Evolutionary conservation across 2,797 vertebrate genomes (phyloP), one percentile per base, ranked within the genome.

Genomic region (Sardinella longiceps): DNA sequence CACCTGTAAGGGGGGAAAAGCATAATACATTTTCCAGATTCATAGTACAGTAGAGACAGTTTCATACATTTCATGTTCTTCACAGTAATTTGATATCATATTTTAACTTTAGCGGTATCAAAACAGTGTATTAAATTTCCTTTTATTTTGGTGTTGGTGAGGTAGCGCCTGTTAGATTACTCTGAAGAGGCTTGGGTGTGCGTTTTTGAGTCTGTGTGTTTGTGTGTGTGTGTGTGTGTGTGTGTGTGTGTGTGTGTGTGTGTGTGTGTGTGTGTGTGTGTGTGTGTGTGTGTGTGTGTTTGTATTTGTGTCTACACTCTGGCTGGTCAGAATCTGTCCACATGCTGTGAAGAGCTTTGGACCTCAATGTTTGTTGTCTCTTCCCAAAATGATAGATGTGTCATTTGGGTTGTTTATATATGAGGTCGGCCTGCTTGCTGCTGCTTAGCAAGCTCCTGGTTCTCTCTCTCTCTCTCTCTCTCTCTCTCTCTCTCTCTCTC

Each of bases 401-500:
- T 85, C 80, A 84, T 83, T 86, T 77, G 83, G 43, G 84, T 30
- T 80, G 84, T 87, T 81, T 86, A 80, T 77, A 87, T 83, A 43
- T 56, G 80, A 46, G 66, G 60, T 87, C 83, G 56, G 58, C 80
- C 48, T 30, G 56, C 85, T 88, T 77, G 70, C 70, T 77, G 70
- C 70, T 77, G 70, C 70, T 43, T 77, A 77, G 70, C 33, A 18
- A 77, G 70, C 83, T 88, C 88, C 90, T 77, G 46, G 58, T 48
- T 10, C 9, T 15, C 50, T 18, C 11, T 60, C n/a, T 28, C 60
- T 28, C 33, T 37, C 33, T 37, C 66, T 18, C 66, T 15, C 28
- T 18, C 66, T 37, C 63, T 70, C 14, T 70, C 30, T 70, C 12
- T 70, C 33, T 33, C 30, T 74, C 66, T 74, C 33, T 23, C 23